Evolutionary conservation across 2,113 vertebrate species (phyloP).

Genomic region (Mungos mungo): DNA sequence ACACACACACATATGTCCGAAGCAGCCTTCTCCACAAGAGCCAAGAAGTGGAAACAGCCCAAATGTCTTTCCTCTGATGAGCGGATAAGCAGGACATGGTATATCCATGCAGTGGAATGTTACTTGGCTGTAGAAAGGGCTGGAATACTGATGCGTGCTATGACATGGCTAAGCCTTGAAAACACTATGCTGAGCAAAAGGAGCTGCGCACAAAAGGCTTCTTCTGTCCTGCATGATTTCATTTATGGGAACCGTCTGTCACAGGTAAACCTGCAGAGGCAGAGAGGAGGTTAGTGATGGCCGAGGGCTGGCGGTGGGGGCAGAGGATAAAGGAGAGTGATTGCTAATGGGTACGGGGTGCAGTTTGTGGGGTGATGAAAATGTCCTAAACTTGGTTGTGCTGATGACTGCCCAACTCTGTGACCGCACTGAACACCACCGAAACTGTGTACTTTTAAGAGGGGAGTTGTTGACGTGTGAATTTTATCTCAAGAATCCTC

Average conservation of each 20-base stretch:
- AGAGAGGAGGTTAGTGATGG: background rate
- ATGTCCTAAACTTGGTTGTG: background rate
- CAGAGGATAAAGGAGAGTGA: background rate
- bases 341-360: no score
- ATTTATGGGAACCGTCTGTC: background rate
- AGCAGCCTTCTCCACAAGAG: background rate
- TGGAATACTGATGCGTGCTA: background rate
- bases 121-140: background rate
- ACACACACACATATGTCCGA: background rate
- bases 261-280: background rate
- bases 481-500: background rate
- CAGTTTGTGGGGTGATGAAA: background rate
- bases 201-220: background rate
- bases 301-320: background rate
- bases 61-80: no score
- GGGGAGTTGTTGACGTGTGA: background rate
- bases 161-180: background rate
- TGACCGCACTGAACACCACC: background rate
- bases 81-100: background rate
- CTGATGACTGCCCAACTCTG: no score
- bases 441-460: background rate
- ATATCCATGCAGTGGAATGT: background rate
- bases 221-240: background rate
- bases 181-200: background rate
- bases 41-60: background rate